phyloP scores from a whole-genome alignment of 2,888 invertebrate genomes.

The Resseliella maxima region DNA sequence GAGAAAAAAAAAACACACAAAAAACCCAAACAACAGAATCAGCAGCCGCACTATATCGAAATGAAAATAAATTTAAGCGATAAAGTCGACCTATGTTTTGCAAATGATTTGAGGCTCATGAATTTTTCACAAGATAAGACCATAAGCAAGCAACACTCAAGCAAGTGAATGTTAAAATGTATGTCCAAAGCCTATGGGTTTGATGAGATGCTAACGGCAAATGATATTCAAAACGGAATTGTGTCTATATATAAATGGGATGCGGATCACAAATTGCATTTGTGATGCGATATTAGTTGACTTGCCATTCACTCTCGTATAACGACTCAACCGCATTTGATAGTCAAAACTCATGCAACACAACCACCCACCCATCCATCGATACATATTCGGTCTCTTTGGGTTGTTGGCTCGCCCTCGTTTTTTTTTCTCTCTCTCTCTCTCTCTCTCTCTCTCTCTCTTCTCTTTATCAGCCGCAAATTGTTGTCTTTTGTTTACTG shows the following conservation, averaged over 20 bases:
- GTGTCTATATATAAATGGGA: background rate
- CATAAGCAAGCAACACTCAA: background rate
- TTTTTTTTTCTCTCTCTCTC: too few relatives aligned
- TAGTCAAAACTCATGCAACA: too few relatives aligned
- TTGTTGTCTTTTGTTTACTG: constrained; percentile 37
- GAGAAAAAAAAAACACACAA: background rate
- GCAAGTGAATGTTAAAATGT: background rate
- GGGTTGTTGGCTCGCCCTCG: background rate
- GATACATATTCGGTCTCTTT: background rate
- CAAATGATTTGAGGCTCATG: constrained; percentile 23
- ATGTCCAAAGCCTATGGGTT: background rate
- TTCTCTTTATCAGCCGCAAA: background rate
- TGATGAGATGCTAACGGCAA: background rate
- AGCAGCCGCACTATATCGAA: background rate
- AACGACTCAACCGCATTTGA: too few relatives aligned
- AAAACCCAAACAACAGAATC: background rate
- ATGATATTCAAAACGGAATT: constrained; percentile 11
- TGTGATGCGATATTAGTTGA: background rate
- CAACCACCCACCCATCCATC: background rate
- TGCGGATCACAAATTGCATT: background rate
- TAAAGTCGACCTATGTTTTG: constrained; percentile 25
- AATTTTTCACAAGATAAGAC: constrained; percentile 25
- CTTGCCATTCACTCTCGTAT: too few relatives aligned
- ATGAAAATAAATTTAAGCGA: constrained; percentile 45
- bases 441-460: too few relatives aligned